Base-by-base conservation (phyloP, 2,113 vertebrate genomes). In the Podarcis raffonei region DNA sequence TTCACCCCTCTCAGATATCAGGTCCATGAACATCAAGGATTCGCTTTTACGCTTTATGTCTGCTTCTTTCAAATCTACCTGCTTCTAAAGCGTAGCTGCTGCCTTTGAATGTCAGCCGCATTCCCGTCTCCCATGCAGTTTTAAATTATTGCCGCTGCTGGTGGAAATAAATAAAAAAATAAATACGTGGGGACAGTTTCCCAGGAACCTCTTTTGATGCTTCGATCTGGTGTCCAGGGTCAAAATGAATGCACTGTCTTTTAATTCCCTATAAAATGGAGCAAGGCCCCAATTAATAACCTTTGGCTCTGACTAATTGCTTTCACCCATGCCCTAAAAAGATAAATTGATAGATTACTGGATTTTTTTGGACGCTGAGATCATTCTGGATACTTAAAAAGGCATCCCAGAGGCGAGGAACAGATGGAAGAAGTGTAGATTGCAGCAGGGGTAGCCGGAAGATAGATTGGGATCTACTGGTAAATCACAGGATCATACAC, bases 21-120 rank as follows among this genome's bases (percentile, higher is more conserved):
- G 15, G 30, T 75, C 75, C 0, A 0, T 0, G 0, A 78, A 78
- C 71, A n/a, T 2, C 3, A 0, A 1, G 75, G 53, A 39, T 39
- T 76, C 32, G 62, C 66, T 86, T 71, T 0, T 0, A 37, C 39
- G n/a, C n/a, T 84, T 35, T 1, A 20, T 15, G 57, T 20, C 16
- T 81, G 27, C 20, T 20, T 62, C 5, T 77, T 25, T 80, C 22
- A 76, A 48, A 83, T 66, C 87, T 2, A 72, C 81, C 37, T 86
- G 78, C 66, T n/a, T 59, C 62, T 69, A 65, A 89, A 74, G 71
- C 42, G 77, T 13, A 66, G 20, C 78, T 81, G 12, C 69, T 85
- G 65, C 1, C 79, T 89, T 83, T 78, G 8, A 48, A 80, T 82
- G 35, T 85, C 81, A 27, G 39, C 12, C 23, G 76, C 68, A 68